Percentiles rank a stretch among this genome's conserved stretches.
Conservation (phyloP, 2,797 vertebrate genomes). For the Denticeps clupeoides region DNA sequence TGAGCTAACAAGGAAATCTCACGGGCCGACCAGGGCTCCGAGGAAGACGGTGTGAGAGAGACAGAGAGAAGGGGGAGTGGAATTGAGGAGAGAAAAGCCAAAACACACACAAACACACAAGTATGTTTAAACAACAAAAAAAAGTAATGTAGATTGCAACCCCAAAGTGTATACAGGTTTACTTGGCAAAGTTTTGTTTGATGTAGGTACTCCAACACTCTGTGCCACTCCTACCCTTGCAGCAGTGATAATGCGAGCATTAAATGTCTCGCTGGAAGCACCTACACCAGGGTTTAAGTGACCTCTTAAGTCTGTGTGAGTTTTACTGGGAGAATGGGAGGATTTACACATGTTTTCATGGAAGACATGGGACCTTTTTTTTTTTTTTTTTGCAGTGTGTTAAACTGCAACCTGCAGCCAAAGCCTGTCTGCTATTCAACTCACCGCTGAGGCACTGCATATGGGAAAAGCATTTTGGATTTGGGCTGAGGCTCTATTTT, state of each 20-base stretch:
- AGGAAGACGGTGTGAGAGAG: slow-evolving; percentile 9
- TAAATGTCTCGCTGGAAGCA: slow-evolving; percentile 15
- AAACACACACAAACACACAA: no score
- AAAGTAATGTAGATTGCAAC: background rate
- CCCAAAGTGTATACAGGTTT: no score
- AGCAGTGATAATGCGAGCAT: slow-evolving; percentile 4
- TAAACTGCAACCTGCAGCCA: slow-evolving; percentile 33
- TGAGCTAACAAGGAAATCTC: slow-evolving; percentile 34
- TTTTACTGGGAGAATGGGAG: slow-evolving; percentile 28
- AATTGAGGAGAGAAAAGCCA: slow-evolving; percentile 2
- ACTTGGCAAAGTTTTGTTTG: no score
- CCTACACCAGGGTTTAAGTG: slow-evolving; percentile 14
- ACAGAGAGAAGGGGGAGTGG: slow-evolving; percentile 4
- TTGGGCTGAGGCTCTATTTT: no score
- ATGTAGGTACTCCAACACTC: no score
- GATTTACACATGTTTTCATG: slow-evolving; percentile 33
- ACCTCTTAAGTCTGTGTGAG: slow-evolving; percentile 24
- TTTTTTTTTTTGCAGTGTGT: slow-evolving; percentile 29
- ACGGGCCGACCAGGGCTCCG: slow-evolving; percentile 12
- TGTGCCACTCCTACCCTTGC: no score
- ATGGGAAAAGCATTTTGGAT: background rate
- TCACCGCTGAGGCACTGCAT: slow-evolving; percentile 14
- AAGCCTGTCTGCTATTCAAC: slow-evolving; percentile 28
- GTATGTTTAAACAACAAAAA: slow-evolving; percentile 6
- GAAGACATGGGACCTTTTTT: slow-evolving; percentile 29